phyloP scores from a whole-genome alignment of 2,113 vertebrate genomes.

The Corapipo altera region DNA sequence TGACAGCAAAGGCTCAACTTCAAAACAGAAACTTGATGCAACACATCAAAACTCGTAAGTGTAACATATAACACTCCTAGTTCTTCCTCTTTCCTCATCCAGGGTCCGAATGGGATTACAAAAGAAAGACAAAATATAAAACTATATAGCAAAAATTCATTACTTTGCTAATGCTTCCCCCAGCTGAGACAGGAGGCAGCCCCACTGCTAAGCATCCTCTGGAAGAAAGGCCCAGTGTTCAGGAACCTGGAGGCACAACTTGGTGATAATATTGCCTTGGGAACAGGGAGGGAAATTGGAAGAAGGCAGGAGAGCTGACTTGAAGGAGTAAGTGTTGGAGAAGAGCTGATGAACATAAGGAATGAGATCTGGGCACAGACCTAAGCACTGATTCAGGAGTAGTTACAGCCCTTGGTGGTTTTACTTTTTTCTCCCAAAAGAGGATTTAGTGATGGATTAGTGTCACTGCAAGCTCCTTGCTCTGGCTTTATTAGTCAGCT shows the following conservation, averaged over 20 bases:
- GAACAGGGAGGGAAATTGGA: not conserved
- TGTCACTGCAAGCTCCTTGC: not conserved
- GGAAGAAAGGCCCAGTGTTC: not conserved
- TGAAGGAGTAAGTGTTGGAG: not conserved
- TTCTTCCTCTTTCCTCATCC: not conserved
- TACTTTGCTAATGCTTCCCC: not conserved
- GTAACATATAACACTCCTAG: not conserved
- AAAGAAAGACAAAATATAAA: not conserved
- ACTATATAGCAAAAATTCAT: not conserved
- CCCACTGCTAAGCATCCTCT: not conserved
- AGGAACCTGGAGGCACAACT: not conserved
- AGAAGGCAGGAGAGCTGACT: not conserved
- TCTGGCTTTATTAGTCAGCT: not conserved
- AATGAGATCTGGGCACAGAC: not conserved
- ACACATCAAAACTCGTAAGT: fast-evolving
- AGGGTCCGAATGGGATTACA: not conserved
- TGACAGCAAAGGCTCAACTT: not conserved
- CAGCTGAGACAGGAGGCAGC: not conserved
- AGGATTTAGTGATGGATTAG: not conserved
- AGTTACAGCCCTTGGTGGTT: not conserved
- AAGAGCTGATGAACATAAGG: not conserved
- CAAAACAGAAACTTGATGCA: not conserved
- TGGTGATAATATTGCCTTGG: not conserved
- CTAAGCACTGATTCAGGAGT: not conserved
- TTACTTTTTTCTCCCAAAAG: not conserved